These are phyloP conservation scores for Carcharodon carcharias DNA, from an alignment of 2,797 vertebrate species.

Conservation along the genomic window DNA sequence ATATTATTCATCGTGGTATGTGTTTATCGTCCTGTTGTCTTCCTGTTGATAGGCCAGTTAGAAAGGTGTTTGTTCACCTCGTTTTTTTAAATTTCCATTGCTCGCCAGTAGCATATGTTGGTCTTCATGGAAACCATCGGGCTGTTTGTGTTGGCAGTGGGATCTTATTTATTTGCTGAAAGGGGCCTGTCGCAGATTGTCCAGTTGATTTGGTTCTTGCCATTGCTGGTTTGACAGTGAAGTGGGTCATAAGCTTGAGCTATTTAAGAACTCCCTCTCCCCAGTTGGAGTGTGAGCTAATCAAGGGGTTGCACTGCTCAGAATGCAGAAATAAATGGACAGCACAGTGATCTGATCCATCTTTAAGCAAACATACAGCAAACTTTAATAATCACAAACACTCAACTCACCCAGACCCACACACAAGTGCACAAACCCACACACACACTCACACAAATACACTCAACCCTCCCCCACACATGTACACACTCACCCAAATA, in stretches of 20 bases:
- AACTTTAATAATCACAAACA: no score
- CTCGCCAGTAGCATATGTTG: neutral
- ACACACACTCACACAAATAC: no score
- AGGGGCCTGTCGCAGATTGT: neutral
- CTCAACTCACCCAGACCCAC: no score
- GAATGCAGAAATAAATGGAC: no score
- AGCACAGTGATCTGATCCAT: no score
- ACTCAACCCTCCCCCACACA: no score
- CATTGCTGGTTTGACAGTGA: neutral
- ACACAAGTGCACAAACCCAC: no score
- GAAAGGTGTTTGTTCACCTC: neutral
- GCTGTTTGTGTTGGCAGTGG: neutral
- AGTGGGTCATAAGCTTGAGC: neutral
- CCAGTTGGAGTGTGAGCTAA: no score
- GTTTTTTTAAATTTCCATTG: neutral
- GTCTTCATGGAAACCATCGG: neutral
- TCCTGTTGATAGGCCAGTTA: slow-evolving; percentile 1
- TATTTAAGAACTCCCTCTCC: neutral
- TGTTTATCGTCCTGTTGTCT: neutral
- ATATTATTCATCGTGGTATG: neutral
- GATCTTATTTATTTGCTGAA: neutral
- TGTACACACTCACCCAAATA: no score
- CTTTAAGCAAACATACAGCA: no score
- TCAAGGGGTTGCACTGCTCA: no score
- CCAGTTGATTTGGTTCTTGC: neutral